Evolutionary conservation across 1,140 invertebrate genomes (phyloP).

Genomic region (Drosophila varians): DNA sequence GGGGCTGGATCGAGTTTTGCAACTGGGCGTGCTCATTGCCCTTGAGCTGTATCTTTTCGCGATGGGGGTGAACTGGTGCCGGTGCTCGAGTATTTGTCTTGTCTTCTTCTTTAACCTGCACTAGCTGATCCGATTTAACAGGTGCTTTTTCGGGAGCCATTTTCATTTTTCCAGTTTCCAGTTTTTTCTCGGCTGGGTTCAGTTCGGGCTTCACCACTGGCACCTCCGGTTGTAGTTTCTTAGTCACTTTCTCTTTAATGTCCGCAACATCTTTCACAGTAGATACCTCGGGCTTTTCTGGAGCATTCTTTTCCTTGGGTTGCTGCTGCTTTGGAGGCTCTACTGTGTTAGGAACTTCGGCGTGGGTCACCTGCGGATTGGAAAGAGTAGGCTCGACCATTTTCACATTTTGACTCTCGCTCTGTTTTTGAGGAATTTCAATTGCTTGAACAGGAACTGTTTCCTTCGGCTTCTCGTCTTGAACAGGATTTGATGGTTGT

Average conservation of each 20-base stretch:
- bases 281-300: conserved; percentile 11
- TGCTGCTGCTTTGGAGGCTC: background rate
- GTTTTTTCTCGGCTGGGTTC: conserved; percentile 31
- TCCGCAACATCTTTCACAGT: conserved; percentile 18
- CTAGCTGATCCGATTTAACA: conserved; percentile 36
- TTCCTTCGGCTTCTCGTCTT: conserved; percentile 9
- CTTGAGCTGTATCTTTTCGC: conserved; percentile 66
- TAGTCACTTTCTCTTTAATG: conserved; percentile 44
- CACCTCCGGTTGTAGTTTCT: conserved; percentile 27
- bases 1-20: conserved; percentile 83
- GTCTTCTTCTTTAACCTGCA: conserved; percentile 72
- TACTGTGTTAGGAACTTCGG: background rate
- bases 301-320: background rate
- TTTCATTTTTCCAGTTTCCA: conserved; percentile 40
- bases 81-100: conserved; percentile 36
- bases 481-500: background rate
- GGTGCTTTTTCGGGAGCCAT: conserved; percentile 33
- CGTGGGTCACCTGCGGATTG: background rate
- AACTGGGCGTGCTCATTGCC: conserved; percentile 69
- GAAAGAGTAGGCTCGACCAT: conserved; percentile 1
- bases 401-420: conserved; percentile 8
- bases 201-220: conserved; percentile 32
- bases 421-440: background rate
- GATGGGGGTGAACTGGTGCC: conserved; percentile 32
- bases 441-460: no score